phyloP scores from a whole-genome alignment of 2,797 vertebrate genomes.

The Sebastes alutus region DNA sequence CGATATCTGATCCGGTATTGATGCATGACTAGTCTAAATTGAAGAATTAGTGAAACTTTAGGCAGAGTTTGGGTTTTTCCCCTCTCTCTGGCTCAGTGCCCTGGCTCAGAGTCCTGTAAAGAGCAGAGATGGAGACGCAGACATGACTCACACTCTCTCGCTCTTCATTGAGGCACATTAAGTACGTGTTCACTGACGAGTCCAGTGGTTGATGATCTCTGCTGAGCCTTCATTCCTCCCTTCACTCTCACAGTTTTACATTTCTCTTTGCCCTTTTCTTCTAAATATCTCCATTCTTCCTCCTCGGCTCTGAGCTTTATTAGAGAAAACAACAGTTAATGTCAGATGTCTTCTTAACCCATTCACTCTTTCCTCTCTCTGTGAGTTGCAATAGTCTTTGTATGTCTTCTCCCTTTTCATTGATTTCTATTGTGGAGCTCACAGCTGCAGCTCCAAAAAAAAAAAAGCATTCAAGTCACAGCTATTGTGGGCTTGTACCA shows the following conservation, averaged over 20 bases:
- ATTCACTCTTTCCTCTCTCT: slow-evolving; percentile 41
- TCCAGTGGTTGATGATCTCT: slow-evolving; percentile 20
- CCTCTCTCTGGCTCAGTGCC: not conserved
- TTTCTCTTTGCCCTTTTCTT: slow-evolving; percentile 20
- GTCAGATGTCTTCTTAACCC: slow-evolving; percentile 49
- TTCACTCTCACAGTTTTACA: not conserved
- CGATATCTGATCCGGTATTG: no score
- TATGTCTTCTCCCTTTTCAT: slow-evolving; percentile 53
- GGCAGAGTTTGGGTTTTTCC: slow-evolving; percentile 18
- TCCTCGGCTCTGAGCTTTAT: slow-evolving; percentile 7
- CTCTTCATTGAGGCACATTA: not conserved
- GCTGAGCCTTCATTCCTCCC: slow-evolving; percentile 36
- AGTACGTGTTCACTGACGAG: not conserved
- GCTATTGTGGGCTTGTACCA: slow-evolving; percentile 64
- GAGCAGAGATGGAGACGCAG: slow-evolving; percentile 39
- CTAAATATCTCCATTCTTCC: slow-evolving; percentile 1
- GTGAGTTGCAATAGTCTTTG: slow-evolving; percentile 44
- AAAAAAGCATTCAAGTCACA: slow-evolving; percentile 22
- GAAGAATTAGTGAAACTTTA: slow-evolving; percentile 9
- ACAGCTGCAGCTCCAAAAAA: slow-evolving; percentile 71
- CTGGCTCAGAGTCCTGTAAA: slow-evolving; percentile 47
- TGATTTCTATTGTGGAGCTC: slow-evolving; percentile 55
- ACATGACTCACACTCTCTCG: slow-evolving; percentile 35
- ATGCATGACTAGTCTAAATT: not conserved
- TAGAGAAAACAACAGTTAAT: slow-evolving; percentile 46